Conservation (phyloP, 1,140 invertebrate species). For the Pseudomyrmex pallidus region DNA sequence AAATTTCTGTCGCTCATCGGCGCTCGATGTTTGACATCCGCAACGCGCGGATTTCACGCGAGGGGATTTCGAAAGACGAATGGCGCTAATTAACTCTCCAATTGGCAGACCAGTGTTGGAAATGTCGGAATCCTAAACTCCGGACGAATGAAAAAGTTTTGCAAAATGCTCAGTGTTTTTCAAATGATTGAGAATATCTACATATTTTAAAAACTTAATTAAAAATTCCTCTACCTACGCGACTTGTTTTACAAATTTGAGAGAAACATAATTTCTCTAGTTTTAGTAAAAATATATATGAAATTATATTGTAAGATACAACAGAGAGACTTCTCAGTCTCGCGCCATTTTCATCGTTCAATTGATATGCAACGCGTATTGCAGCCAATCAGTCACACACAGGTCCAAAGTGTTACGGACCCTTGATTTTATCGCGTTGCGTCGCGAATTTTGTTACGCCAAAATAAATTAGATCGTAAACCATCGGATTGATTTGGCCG, state of each 20-base stretch:
- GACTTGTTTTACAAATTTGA: too few species aligned
- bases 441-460: constrained; percentile 17
- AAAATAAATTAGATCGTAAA: constrained; percentile 54
- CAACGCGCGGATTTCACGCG: neutral
- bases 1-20: constrained; percentile 14
- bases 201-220: constrained; percentile 47
- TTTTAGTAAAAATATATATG: too few species aligned
- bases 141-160: neutral
- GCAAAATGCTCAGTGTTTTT: neutral
- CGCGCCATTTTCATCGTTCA: neutral
- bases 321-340: neutral
- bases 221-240: neutral
- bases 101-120: neutral
- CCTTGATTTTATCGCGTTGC: constrained; percentile 29
- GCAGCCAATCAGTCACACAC: constrained; percentile 54
- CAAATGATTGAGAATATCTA: constrained; percentile 49
- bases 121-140: neutral
- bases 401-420: neutral
- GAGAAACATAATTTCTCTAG: too few species aligned
- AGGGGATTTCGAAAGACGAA: neutral
- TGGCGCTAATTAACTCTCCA: constrained; percentile 10
- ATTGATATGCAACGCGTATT: constrained; percentile 16
- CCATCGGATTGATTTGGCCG: constrained; percentile 34
- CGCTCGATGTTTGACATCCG: neutral
- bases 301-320: too few species aligned